phyloP scores from a whole-genome alignment of 2,797 vertebrate genomes.

The Bradypus variegatus region DNA sequence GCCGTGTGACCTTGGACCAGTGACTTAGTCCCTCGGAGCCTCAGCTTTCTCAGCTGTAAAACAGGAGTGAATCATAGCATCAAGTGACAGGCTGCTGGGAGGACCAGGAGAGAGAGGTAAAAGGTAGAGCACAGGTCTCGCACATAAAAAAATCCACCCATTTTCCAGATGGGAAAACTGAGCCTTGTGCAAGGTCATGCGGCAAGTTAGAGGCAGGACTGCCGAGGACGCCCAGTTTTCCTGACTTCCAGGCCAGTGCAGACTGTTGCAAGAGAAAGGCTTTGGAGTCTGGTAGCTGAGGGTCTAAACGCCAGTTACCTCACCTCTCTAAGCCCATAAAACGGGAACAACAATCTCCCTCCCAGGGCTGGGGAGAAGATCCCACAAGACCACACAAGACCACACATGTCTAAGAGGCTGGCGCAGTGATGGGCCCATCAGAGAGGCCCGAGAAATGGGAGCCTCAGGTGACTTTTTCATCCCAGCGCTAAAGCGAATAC shows the following conservation, averaged over 20 bases:
- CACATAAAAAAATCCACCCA: not conserved
- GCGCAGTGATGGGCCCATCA: not conserved
- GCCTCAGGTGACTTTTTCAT: not conserved
- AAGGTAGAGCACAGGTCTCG: not conserved
- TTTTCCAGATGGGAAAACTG: not conserved
- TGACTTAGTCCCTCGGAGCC: not conserved
- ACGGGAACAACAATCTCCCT: not conserved
- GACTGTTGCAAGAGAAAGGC: not conserved
- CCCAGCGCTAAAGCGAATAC: not conserved
- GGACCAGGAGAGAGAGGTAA: not conserved
- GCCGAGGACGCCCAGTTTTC: not conserved
- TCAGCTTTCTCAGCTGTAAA: not conserved
- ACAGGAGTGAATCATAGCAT: not conserved
- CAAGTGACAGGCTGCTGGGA: not conserved
- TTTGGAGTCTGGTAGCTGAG: not conserved
- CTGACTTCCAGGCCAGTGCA: not conserved
- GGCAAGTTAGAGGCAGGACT: not conserved
- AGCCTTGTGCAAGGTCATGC: not conserved
- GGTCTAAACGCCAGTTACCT: not conserved
- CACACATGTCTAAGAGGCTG: not conserved
- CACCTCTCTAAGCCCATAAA: not conserved
- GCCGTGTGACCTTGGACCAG: not conserved
- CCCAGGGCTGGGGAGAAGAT: not conserved
- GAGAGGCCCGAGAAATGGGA: not conserved
- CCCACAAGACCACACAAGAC: not conserved